Base-by-base conservation (phyloP, 2,888 invertebrate genomes). In the Chymomyza procnemis region DNA sequence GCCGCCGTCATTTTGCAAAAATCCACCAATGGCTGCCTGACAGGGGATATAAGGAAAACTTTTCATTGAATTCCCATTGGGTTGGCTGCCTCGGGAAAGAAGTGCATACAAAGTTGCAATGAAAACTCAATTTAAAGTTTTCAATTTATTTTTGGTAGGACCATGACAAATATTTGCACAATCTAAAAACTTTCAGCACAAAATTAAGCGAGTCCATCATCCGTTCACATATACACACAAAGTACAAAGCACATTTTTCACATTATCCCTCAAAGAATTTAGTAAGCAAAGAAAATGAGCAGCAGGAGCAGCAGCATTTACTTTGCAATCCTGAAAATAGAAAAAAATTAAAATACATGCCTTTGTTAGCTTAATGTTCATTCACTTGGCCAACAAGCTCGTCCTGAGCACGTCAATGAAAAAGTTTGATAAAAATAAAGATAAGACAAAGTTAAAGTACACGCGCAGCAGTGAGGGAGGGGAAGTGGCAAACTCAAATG, bases 141-240 rank as follows among this genome's bases (percentile, higher is more conserved):
- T 34, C n/a, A 57, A n/a, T 26, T 34, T 56, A 2, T 18, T 50
- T n/a, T 50, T 16, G 50, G 50, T 50, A 16, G 50, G 50, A 50
- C 50, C 16, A 18, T 16, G 50, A 50, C 50, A 50, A 50, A 50
- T 19, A 50, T 50, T 50, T 50, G 50, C 50, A 50, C 50, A 50
- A 50, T 16, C 19, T 1, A 18, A 16, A 57, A 67, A 61, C 63
- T 74, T 71, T 16, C 2, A 2, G 9, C 30, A n/a, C 4, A 18
- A 47, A 66, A 22, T 50, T 19, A 50, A 50, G 19, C 50, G 19
- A 50, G 34, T 41, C 34, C 34, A 12, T 41, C 34, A 34, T 8
- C n/a, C n/a, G n/a, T n/a, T n/a, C n/a, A n/a, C n/a, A n/a, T n/a
- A 1, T 34, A 1, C 34, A 34, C 34, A 34, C 26, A 26, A 26